Evolutionary conservation across 1,140 invertebrate genomes (phyloP), one percentile per base, ranked within the genome.

Genomic region (Microplitis mediator): DNA sequence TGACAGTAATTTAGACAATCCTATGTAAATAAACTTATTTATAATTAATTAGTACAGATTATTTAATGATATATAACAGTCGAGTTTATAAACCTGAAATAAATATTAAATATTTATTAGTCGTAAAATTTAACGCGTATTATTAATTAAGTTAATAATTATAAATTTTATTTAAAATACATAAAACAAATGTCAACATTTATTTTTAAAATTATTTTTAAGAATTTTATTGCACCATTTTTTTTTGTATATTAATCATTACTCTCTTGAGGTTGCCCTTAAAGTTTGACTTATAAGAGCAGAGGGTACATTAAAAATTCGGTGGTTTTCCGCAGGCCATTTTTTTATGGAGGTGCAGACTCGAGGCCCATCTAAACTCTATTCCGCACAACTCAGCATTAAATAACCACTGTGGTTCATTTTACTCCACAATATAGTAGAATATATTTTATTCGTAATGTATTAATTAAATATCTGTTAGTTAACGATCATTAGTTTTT

Each of bases 211-310:
- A 39, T 39, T 39, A 39, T 39, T 39, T 4, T 23, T 68, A 51
- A 67, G 34, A 8, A 34, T 45, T 77, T 60, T 63, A 58, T 11
- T 51, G 74, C 65, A 14, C 62, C 75, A 77, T n/a, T n/a, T n/a
- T 74, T 13, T 77, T 78, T 64, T 84, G 83, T 14, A 80, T 77
- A 34, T 56, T 84, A 52, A 84, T 85, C 68, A 88, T 76, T 71
- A 89, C 88, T 50, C 87, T 82, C 80, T 89, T 89, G 64, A 89
- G 64, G 76, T 89, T 89, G 68, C 88, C 88, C 58, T 89, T 88
- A 72, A 90, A 89, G 76, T 89, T 87, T 13, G 90, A 88, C 74
- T 83, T 87, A 79, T 89, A 89, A 45, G 85, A 80, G 76, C 89
- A 90, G 16, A 82, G 4, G 4, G 68, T 77, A 63, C 83, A 84